Evolutionary conservation across 2,888 invertebrate species (phyloP), one percentile per base, ranked within the genome.

Genomic region (Coelopa pilipes): DNA sequence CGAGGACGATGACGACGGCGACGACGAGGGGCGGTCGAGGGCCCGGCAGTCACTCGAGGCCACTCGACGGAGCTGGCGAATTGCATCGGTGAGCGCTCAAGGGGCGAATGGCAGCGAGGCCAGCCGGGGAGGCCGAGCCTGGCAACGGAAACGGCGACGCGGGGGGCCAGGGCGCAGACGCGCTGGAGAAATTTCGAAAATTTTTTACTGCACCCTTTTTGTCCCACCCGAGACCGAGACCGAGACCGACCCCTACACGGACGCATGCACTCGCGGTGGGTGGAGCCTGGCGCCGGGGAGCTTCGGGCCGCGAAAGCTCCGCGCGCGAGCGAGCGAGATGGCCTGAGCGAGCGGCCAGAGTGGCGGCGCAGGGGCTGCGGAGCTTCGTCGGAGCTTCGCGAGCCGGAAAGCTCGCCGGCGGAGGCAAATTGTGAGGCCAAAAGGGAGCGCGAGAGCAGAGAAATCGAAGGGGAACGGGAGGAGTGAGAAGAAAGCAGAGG

Each of bases 31-130:
- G n/a, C 47, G 46, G 15, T 49, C 19, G 60, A 60, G n/a, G 19
- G 70, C 53, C 24, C 60, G 60, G 70, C n/a, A 60, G 60, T 55
- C 49, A 53, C 69, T 46, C 59, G 60, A 70, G 70, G 70, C 70
- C 19, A 55, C 65, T 63, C 63, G 12, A 49, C 19, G 15, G 21
- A 11, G 60, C 59, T 66, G 67, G 50, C 67, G 63, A 74, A 71
- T 68, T 74, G 74, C 71, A 71, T 71, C 70, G 45, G 66, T 62
- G 55, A 70, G 49, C 24, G 66, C 71, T 71, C 21, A 66, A 71
- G 71, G 21, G 55, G 67, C 71, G 70, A 63, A 57, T 66, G 59
- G n/a, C 45, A 57, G 46, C 67, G 24, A 17, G 12, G n/a, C n/a
- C 12, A 45, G 21, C 60, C 15, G 60, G 11, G 34, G 24, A 17